phyloP scores from a whole-genome alignment of 1,140 invertebrate species.

The Plectus sambesii region DNA sequence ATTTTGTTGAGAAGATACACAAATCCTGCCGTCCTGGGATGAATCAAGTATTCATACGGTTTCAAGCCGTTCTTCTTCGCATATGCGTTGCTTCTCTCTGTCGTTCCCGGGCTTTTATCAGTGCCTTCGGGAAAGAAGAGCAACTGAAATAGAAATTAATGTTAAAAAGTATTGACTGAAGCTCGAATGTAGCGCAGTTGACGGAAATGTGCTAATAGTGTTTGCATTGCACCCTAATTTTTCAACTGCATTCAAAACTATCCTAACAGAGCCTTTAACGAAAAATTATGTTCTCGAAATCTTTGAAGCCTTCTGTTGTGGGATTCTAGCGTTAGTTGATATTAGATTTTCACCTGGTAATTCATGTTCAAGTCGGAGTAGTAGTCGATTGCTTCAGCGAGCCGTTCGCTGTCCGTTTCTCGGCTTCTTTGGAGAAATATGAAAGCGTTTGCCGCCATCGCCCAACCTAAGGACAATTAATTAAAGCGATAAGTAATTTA shows the following conservation, averaged over 20 bases:
- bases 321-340: no score
- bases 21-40: constrained; percentile 71
- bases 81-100: constrained; percentile 59
- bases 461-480: constrained; percentile 55
- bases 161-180: constrained; percentile 6
- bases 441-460: constrained; percentile 70
- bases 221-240: neutral
- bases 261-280: neutral
- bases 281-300: constrained; percentile 15
- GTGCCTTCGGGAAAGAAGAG: constrained; percentile 75
- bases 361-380: constrained; percentile 54
- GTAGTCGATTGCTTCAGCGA: constrained; percentile 60
- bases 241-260: constrained; percentile 4
- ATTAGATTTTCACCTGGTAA: constrained; percentile 36
- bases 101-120: constrained; percentile 61
- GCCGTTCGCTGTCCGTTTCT: constrained; percentile 59
- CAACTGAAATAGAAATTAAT: constrained; percentile 47
- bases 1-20: constrained; percentile 57
- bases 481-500: neutral
- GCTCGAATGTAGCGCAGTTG: neutral
- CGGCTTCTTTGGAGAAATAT: constrained; percentile 68
- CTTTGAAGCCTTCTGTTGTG: no score
- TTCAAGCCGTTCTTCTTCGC: constrained; percentile 58
- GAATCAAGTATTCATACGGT: constrained; percentile 60
- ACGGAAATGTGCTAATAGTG: constrained; percentile 7